Percentiles rank a stretch among this genome's conserved stretches.
Evolutionary conservation across 2,888 invertebrate species (phyloP).

Genomic region (Chalcis sispes): DNA sequence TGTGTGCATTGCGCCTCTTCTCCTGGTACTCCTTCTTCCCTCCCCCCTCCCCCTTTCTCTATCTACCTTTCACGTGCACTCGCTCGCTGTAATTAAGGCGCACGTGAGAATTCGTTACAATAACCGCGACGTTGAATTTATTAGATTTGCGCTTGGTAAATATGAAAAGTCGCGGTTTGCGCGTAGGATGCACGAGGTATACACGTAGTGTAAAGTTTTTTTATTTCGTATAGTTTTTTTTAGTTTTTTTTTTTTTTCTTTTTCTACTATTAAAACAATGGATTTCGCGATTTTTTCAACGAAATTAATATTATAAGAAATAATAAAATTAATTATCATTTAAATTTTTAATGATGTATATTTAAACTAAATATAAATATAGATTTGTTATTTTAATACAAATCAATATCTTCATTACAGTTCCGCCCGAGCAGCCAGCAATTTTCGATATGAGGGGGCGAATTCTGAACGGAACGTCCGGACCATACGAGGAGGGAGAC

Average conservation of each 20-base stretch:
- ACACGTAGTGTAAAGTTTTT: no score
- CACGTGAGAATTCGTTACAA: slow-evolving; percentile 23
- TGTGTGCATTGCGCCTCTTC: no score
- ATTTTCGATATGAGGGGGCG: slow-evolving; percentile 91
- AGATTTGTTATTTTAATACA: background rate
- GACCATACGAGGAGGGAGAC: slow-evolving; percentile 91
- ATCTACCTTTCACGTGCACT: no score
- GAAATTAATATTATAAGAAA: no score
- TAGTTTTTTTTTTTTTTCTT: background rate
- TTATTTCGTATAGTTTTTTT: background rate
- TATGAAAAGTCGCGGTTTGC: background rate
- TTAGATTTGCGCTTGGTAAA: slow-evolving; percentile 24
- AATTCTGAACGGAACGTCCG: slow-evolving; percentile 87
- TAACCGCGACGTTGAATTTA: slow-evolving; percentile 24
- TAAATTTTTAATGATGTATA: no score
- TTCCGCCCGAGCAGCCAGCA: slow-evolving; percentile 91
- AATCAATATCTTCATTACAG: slow-evolving; percentile 78
- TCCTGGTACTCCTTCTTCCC: no score
- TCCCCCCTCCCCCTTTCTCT: no score
- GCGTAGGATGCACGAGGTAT: no score
- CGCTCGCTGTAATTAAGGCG: slow-evolving; percentile 35
- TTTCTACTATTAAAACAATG: no score
- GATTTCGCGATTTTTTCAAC: no score
- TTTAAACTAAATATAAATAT: background rate
- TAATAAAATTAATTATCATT: no score